Evolutionary conservation across 2,113 vertebrate species (phyloP).

Genomic region (Spheniscus mendiculus): DNA sequence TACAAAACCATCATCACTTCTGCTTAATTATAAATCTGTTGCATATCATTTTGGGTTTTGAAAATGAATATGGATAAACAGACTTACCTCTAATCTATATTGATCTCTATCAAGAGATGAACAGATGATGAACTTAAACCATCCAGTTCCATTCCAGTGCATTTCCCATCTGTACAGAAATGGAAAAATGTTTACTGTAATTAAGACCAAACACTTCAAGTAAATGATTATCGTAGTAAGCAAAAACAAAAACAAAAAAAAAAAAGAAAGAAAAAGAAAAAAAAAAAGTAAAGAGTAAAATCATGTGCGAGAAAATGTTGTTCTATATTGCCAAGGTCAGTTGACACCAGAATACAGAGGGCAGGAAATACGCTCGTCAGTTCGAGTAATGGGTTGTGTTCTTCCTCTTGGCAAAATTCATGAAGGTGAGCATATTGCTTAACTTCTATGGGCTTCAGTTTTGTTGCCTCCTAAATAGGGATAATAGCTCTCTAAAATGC

Average conservation of each 20-base stretch:
- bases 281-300: background rate
- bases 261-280: no score
- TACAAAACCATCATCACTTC: conserved; percentile 27
- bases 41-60: conserved; percentile 9
- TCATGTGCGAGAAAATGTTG: background rate
- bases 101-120: conserved; percentile 50
- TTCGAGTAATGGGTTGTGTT: background rate
- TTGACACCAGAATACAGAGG: background rate
- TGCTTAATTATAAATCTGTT: conserved; percentile 63
- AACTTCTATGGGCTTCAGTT: background rate
- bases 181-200: conserved; percentile 32
- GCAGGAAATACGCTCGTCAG: fast-evolving
- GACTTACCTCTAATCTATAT: conserved; percentile 57
- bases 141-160: conserved; percentile 3
- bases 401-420: background rate
- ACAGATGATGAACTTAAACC: conserved; percentile 52
- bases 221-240: background rate
- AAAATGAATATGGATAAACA: conserved; percentile 55
- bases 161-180: conserved; percentile 40
- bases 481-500: background rate
- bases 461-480: background rate
- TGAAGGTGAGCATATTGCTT: background rate
- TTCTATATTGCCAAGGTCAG: background rate
- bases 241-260: fast-evolving
- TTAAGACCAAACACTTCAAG: conserved; percentile 33